phyloP scores from a whole-genome alignment of 2,797 vertebrate genomes.

The Anguilla marmorata region DNA sequence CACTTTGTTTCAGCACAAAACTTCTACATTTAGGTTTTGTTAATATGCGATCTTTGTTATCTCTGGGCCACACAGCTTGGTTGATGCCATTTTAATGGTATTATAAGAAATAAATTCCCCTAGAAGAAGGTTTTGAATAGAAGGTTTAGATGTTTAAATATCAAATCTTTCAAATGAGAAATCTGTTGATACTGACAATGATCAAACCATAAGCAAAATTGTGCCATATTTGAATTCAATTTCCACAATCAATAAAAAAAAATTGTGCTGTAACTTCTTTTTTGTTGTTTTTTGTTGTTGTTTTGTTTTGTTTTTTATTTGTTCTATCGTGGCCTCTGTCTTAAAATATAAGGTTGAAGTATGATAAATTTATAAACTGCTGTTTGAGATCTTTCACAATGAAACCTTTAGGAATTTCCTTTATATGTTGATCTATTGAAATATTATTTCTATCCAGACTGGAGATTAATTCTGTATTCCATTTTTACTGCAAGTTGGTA shows the following conservation, averaged over 20 bases:
- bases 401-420: too few species aligned
- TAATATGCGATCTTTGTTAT: not conserved
- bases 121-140: not conserved
- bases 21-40: not conserved
- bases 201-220: not conserved
- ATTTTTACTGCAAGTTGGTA: too few species aligned
- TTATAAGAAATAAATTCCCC: not conserved
- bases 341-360: too few species aligned
- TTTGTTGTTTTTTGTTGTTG: too few species aligned
- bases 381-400: too few species aligned
- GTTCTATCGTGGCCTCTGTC: too few species aligned
- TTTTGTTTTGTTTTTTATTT: too few species aligned
- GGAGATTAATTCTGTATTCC: too few species aligned
- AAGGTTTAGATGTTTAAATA: not conserved
- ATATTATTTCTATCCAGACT: too few species aligned
- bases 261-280: too few species aligned
- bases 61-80: not conserved
- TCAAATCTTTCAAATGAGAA: not conserved
- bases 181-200: not conserved
- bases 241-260: too few species aligned
- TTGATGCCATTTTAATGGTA: not conserved
- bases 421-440: not conserved
- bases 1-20: conserved; percentile 20
- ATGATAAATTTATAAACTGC: too few species aligned
- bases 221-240: not conserved